Conservation (phyloP, 2,113 vertebrate genomes). For the Steatornis caripensis region DNA sequence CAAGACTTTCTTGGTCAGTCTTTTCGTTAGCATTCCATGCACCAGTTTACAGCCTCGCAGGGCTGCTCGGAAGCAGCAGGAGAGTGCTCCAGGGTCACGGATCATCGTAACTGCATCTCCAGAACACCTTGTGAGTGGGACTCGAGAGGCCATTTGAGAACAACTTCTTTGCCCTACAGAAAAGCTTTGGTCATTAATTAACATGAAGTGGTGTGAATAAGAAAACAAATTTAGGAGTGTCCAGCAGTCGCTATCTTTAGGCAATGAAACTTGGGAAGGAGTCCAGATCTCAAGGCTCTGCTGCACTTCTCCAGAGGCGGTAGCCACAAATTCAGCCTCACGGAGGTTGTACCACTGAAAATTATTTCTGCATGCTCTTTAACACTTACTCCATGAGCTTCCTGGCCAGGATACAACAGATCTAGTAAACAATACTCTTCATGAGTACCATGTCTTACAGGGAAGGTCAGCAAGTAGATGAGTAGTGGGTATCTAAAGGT, state of each 20-base stretch:
- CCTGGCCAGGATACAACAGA: neutral
- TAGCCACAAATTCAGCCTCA: neutral
- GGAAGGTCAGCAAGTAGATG: neutral
- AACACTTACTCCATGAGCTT: neutral
- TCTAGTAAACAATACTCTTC: neutral
- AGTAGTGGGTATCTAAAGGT: neutral
- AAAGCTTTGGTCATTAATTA: neutral
- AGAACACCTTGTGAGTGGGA: neutral
- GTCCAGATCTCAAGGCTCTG: conserved; percentile 15
- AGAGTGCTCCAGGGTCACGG: neutral
- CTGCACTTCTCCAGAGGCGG: neutral
- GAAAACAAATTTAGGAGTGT: conserved; percentile 14
- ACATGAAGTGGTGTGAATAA: neutral
- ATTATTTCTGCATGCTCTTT: neutral
- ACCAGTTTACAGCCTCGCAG: neutral
- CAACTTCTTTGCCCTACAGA: neutral
- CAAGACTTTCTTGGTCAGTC: neutral
- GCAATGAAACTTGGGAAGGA: neutral
- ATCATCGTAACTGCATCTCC: neutral
- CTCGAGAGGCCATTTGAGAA: neutral
- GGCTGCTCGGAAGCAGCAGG: neutral
- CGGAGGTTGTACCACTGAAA: neutral
- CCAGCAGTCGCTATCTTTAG: conserved; percentile 36
- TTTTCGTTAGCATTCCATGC: neutral
- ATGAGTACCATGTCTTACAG: neutral